Conservation (phyloP, 2,888 invertebrate genomes). For the Drosophila nigritarsus region DNA sequence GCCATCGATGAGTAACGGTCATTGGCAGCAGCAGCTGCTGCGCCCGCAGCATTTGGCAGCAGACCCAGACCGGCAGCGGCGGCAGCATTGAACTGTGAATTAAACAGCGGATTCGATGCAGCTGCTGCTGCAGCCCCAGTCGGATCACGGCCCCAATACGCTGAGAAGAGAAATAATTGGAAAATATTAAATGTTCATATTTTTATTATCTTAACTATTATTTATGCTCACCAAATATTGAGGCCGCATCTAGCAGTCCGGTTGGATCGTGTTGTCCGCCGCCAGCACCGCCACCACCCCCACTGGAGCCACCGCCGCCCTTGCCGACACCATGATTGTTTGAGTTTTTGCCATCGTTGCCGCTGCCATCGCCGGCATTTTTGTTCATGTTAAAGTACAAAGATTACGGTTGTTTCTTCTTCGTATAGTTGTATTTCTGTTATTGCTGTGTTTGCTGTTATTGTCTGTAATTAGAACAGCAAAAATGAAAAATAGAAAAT, state of each 20-base stretch:
- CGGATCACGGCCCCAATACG: constrained; percentile 92
- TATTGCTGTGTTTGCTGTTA: constrained; percentile 28
- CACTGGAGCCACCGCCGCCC: constrained; percentile 85
- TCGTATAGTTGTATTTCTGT: constrained; percentile 13
- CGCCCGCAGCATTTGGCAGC: constrained; percentile 84
- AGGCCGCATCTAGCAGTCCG: constrained; percentile 92
- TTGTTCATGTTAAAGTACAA: constrained; percentile 88
- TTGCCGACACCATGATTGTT: constrained; percentile 80
- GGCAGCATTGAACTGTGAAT: constrained; percentile 85
- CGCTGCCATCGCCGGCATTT: constrained; percentile 89
- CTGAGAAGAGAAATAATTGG: constrained; percentile 83
- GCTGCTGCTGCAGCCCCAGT: constrained; percentile 84
- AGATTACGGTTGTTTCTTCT: constrained; percentile 18
- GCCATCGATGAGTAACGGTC: constrained; percentile 84
- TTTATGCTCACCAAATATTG: constrained; percentile 87
- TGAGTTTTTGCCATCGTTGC: constrained; percentile 83
- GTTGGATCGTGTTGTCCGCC: constrained; percentile 87
- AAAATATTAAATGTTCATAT: neutral
- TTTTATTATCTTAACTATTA: neutral
- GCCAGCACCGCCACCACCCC: constrained; percentile 66
- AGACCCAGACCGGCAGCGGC: constrained; percentile 84
- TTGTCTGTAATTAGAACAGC: constrained; percentile 17
- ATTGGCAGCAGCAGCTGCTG: constrained; percentile 83
- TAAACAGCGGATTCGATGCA: constrained; percentile 85
- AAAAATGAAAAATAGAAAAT: neutral